phyloP scores from a whole-genome alignment of 2,797 vertebrate genomes.

The Zalophus californianus region DNA sequence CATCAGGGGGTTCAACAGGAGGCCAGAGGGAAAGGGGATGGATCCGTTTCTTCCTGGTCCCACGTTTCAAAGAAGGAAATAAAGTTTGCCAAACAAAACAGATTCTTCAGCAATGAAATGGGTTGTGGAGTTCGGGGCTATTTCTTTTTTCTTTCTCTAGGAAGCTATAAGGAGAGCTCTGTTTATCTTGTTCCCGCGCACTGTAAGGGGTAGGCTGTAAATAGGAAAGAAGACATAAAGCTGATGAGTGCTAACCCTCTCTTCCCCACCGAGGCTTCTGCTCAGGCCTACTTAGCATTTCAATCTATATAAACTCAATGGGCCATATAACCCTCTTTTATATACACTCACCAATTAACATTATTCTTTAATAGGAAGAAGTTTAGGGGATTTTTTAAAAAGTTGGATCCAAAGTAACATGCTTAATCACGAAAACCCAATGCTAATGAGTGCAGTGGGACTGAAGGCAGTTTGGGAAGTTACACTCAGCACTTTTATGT shows the following conservation, averaged over 20 bases:
- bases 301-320: constrained; percentile 88
- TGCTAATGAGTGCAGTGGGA: background rate
- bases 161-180: constrained; percentile 72
- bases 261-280: constrained; percentile 85
- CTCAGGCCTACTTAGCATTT: constrained; percentile 88
- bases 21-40: background rate
- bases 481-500: background rate
- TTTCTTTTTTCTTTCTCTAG: constrained; percentile 66
- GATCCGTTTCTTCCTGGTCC: background rate
- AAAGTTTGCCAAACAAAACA: background rate
- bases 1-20: fast-evolving
- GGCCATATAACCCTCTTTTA: constrained; percentile 86
- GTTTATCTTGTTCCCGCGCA: constrained; percentile 77
- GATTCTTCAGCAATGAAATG: background rate
- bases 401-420: constrained; percentile 78
- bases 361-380: constrained; percentile 86
- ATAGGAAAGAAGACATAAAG: constrained; percentile 85
- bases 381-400: constrained; percentile 81
- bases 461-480: background rate
- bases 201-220: constrained; percentile 86
- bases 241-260: constrained; percentile 82
- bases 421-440: constrained; percentile 75
- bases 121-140: background rate
- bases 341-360: constrained; percentile 86
- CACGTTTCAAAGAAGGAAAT: background rate